phyloP scores from a whole-genome alignment of 2,797 vertebrate species.

The Heliangelus exortis region DNA sequence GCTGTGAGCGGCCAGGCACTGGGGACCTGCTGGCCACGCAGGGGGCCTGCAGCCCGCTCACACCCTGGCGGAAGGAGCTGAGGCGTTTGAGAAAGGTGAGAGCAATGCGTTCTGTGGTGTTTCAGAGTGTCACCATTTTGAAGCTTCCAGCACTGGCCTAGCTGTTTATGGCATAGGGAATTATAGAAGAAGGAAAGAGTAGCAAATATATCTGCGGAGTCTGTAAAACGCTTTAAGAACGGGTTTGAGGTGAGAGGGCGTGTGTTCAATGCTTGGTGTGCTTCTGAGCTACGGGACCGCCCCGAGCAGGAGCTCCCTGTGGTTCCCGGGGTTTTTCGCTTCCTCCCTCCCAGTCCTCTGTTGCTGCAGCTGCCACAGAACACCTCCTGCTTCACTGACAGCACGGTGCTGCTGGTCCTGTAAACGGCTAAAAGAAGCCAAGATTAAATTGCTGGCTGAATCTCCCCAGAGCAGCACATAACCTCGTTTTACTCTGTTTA shows the following conservation, averaged over 20 bases:
- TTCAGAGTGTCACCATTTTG: accelerated
- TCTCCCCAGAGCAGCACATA: neutral
- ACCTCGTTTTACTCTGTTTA: neutral
- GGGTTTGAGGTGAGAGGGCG: accelerated
- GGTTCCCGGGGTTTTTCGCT: accelerated
- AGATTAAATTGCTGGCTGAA: neutral
- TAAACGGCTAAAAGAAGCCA: neutral
- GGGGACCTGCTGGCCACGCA: accelerated
- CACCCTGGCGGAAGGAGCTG: accelerated
- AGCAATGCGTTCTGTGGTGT: accelerated
- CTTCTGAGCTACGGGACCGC: accelerated
- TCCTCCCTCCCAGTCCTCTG: neutral
- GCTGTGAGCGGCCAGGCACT: accelerated
- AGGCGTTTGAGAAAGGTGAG: accelerated
- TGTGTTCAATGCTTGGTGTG: neutral
- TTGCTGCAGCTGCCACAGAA: accelerated
- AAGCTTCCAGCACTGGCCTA: accelerated
- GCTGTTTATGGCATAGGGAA: accelerated
- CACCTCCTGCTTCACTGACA: accelerated
- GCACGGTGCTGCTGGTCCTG: accelerated
- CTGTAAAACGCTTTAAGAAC: neutral
- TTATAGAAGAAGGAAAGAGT: neutral
- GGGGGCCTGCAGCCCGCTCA: accelerated
- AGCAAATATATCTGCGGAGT: accelerated
- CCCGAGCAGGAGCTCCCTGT: accelerated